These are phyloP conservation scores for Parelbella ahira DNA, from an alignment of 2,888 invertebrate genomes.

Conservation along the genomic window DNA sequence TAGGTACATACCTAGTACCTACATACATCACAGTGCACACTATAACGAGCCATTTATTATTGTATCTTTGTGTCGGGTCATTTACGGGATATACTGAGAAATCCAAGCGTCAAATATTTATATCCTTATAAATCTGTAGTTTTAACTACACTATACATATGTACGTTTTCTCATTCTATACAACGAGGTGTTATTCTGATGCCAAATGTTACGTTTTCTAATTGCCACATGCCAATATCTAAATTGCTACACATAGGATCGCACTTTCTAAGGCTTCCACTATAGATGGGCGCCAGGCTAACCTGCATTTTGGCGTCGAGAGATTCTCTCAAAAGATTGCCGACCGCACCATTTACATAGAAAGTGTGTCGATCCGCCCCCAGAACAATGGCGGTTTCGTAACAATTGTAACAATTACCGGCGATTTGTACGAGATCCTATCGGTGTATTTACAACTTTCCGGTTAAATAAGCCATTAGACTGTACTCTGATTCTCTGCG, in stretches of 20 bases:
- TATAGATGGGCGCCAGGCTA: slow-evolving; percentile 38
- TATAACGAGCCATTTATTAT: no score
- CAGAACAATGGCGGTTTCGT: slow-evolving; percentile 54
- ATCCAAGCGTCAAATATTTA: no score
- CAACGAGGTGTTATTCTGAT: no score
- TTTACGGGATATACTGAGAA: no score
- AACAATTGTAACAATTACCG: slow-evolving; percentile 53
- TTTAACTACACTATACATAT: no score
- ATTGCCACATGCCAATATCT: slow-evolving; percentile 19
- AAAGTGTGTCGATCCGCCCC: slow-evolving; percentile 43
- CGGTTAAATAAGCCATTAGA: slow-evolving; percentile 36
- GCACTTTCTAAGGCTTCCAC: slow-evolving; percentile 43
- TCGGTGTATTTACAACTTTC: slow-evolving; percentile 41
- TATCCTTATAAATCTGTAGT: no score
- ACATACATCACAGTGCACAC: no score
- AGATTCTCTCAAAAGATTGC: slow-evolving; percentile 49
- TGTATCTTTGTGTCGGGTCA: no score
- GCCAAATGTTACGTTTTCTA: no score
- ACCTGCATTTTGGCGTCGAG: slow-evolving; percentile 31
- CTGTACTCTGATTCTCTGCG: no score
- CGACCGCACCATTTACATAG: slow-evolving; percentile 40
- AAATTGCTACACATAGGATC: slow-evolving; percentile 16
- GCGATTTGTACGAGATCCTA: slow-evolving; percentile 44
- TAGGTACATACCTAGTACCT: no score
- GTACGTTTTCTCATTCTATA: no score